Evolutionary conservation across 2,797 vertebrate species (phyloP), one percentile per base, ranked within the genome.

Genomic region (Gambelia wislizenii): DNA sequence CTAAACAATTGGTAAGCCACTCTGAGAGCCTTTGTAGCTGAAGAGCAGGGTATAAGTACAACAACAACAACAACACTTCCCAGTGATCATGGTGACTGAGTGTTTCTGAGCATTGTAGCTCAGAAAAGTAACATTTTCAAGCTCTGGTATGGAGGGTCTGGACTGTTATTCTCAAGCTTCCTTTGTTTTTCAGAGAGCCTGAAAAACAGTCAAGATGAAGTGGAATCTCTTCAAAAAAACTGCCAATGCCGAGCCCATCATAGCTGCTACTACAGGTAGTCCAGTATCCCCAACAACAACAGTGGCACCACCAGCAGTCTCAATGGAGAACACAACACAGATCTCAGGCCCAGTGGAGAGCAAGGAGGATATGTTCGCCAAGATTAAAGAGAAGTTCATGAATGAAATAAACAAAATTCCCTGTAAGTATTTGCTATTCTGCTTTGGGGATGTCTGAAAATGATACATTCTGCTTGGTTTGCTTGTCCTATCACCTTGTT

Each of bases 321-420:
- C 97, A 0, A 97, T 94, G 6, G 98, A 98, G 64, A 99, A 99
- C 96, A 96, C 98, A 93, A 99, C 99, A 0, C 97, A 98, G 83
- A 96, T 97, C 0, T 91, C 86, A 0, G 98, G 97, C 12, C 92
- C 97, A 0, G 97, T 98, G 0, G 96, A 96, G 96, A 96, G 92
- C 91, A 98, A 98, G 96, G 98, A 98, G 70, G 98, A 99, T 92
- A 95, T 97, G 95, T 98, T 99, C 14, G 97, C 98, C 88, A 97
- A 98, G 91, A 96, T 99, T 94, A 98, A 98, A 95, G 98, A 98
- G 91, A 98, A 99, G 95, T 98, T 99, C 94, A 98, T 99, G 95
- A 99, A 99, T 1, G 98, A 99, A 96, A 98, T 99, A 91, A 98
- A 98, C 94, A 99, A 98, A 96, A 98, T 99, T 91, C 98, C 98